phyloP scores from a whole-genome alignment of 2,888 invertebrate genomes.

The Sipunculus nudus region DNA sequence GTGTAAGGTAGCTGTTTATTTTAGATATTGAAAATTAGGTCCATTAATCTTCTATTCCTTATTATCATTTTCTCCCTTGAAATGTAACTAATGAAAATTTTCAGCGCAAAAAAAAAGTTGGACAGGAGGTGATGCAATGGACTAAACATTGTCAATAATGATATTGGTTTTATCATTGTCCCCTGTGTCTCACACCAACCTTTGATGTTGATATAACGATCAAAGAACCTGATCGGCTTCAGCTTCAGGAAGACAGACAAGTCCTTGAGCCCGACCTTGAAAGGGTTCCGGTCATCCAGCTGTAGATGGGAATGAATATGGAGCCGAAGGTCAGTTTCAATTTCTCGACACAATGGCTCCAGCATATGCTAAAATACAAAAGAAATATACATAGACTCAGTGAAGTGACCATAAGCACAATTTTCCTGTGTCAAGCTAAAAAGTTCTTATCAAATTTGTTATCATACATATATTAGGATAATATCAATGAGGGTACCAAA shows the following conservation, averaged over 20 bases:
- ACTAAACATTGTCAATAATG: too few species aligned
- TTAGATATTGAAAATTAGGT: too few species aligned
- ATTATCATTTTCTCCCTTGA: too few species aligned
- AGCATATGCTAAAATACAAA: constrained; percentile 55
- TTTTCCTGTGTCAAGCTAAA: not conserved
- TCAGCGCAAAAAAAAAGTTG: too few species aligned
- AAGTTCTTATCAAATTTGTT: too few species aligned
- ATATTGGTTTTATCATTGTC: too few species aligned
- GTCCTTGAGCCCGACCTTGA: constrained; percentile 75
- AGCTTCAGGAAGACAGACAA: constrained; percentile 72
- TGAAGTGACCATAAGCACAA: not conserved
- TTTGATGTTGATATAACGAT: constrained; percentile 74
- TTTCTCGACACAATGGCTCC: constrained; percentile 80
- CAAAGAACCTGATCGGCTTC: constrained; percentile 70
- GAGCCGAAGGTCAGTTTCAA: constrained; percentile 91
- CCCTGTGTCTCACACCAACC: too few species aligned
- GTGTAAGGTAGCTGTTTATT: too few species aligned
- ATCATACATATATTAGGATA: not conserved
- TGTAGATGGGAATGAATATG: constrained; percentile 92
- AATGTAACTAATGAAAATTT: too few species aligned
- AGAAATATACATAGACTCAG: too few species aligned
- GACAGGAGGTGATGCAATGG: too few species aligned
- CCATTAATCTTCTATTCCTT: too few species aligned
- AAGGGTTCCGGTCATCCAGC: constrained; percentile 74
- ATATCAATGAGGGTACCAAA: not conserved